phyloP scores from a whole-genome alignment of 2,797 vertebrate species.

The Borostomias antarcticus region DNA sequence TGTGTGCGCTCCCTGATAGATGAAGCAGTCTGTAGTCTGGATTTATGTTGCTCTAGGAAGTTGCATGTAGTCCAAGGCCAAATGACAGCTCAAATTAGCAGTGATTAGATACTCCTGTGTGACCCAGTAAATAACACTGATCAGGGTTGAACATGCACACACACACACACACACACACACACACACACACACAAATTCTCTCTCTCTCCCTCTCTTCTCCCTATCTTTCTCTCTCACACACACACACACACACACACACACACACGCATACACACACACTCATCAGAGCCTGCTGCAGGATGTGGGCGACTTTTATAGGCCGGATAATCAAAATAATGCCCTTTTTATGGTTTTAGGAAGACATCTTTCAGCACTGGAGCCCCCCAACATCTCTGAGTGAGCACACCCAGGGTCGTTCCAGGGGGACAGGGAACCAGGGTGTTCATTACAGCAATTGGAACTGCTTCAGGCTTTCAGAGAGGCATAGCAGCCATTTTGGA shows the following conservation, averaged over 20 bases:
- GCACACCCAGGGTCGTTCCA: constrained; percentile 48
- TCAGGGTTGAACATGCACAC: constrained; percentile 37
- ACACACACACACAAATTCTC: background rate
- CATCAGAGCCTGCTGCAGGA: constrained; percentile 41
- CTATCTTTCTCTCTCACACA: constrained; percentile 11
- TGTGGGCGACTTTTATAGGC: constrained; percentile 67
- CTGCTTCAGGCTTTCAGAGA: constrained; percentile 58
- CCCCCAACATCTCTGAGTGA: constrained; percentile 45
- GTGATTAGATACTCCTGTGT: constrained; percentile 68
- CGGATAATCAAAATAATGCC: constrained; percentile 74
- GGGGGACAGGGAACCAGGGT: constrained; percentile 38
- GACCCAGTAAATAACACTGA: constrained; percentile 58
- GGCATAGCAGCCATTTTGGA: constrained; percentile 50
- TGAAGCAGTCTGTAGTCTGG: constrained; percentile 48
- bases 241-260: constrained; percentile 7
- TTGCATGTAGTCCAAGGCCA: constrained; percentile 51
- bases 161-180: constrained; percentile 6
- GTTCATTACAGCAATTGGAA: constrained; percentile 66
- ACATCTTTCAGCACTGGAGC: constrained; percentile 69
- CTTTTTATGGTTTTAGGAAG: constrained; percentile 76
- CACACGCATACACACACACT: constrained; percentile 23
- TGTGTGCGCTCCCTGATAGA: constrained; percentile 45
- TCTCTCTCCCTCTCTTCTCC: background rate
- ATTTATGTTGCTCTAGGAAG: constrained; percentile 54
- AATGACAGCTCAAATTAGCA: constrained; percentile 66